Base-by-base conservation (phyloP, 2,113 vertebrate species). In the Colossoma macropomum region DNA sequence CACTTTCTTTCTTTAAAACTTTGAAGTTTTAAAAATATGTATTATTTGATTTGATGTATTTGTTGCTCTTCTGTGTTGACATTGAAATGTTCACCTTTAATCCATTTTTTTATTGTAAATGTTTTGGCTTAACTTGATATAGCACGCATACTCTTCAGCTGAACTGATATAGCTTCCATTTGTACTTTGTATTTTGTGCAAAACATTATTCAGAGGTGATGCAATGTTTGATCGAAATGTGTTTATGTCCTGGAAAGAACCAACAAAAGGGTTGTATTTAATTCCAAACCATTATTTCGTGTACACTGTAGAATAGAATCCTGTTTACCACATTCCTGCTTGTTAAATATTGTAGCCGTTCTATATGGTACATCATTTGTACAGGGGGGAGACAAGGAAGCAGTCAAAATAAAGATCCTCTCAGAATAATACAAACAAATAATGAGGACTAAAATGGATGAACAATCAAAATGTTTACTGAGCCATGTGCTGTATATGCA, bases 1-100 rank as follows among this genome's bases (percentile, higher is more conserved):
- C 92, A 93, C 93, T 94, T 95, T 94, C 87, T 91, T 92, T 94
- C 87, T 90, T 93, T 93, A 91, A 92, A 91, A 87, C 89, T 87
- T 90, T 87, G 91, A 86, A 84, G 86, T 92, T 91, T 84, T 77
- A 90, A 89, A 85, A 65, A 82, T 54, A 48, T 86, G 84, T 63
- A 69, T 75, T 82, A 82, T 88, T 88, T 86, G 88, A 85, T 89
- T 80, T 91, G 85, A 89, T 90, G 92, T 92, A 91, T 93, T 91
- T 93, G 90, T 90, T 76, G 86, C 75, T 87, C 87, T 90, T 90
- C 89, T 88, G 90, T 93, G 92, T 93, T 92, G 74, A 83, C 80
- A 77, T 84, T 88, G 87, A 90, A 90, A 92, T 87, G 80, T 87
- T 92, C 87, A 21, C 71, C 88, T 89, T 90, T 91, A 91, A 85